Conservation (phyloP, 2,888 invertebrate genomes). For the Mythimna pallens region DNA sequence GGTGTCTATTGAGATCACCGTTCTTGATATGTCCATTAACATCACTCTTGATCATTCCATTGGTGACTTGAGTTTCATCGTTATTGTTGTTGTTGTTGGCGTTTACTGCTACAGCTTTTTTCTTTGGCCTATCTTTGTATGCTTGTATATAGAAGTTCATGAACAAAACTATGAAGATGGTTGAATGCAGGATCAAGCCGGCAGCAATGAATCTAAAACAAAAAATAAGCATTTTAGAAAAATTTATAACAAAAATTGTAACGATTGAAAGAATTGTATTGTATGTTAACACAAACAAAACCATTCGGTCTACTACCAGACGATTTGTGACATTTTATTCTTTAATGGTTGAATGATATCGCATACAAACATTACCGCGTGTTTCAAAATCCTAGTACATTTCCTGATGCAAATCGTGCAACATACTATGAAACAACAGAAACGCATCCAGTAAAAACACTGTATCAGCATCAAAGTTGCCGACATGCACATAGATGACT, state of each 20-base stretch:
- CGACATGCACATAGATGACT: slow-evolving; percentile 7
- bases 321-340: neutral
- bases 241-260: neutral
- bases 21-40: slow-evolving; percentile 66
- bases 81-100: slow-evolving; percentile 67
- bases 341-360: neutral
- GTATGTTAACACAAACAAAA: neutral
- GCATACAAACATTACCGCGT: slow-evolving; percentile 3
- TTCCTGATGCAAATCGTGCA: slow-evolving; percentile 31
- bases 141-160: slow-evolving; percentile 97
- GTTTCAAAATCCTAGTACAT: slow-evolving; percentile 20
- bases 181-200: slow-evolving; percentile 94
- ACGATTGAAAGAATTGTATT: neutral
- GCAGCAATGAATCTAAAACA: slow-evolving; percentile 92
- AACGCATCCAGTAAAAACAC: neutral
- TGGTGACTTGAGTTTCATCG: slow-evolving; percentile 56
- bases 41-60: slow-evolving; percentile 66
- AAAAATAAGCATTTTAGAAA: neutral
- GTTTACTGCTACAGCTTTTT: slow-evolving; percentile 53
- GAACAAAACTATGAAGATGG: slow-evolving; percentile 97
- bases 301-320: neutral
- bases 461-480: neutral
- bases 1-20: slow-evolving; percentile 43
- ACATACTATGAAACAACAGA: neutral
- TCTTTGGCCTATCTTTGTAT: slow-evolving; percentile 88